A percentile compares a stretch with the other conserved stretches of the same genome.
Evolutionary conservation across 2,113 vertebrate genomes (phyloP).

Genomic region (Leuciscus idus): DNA sequence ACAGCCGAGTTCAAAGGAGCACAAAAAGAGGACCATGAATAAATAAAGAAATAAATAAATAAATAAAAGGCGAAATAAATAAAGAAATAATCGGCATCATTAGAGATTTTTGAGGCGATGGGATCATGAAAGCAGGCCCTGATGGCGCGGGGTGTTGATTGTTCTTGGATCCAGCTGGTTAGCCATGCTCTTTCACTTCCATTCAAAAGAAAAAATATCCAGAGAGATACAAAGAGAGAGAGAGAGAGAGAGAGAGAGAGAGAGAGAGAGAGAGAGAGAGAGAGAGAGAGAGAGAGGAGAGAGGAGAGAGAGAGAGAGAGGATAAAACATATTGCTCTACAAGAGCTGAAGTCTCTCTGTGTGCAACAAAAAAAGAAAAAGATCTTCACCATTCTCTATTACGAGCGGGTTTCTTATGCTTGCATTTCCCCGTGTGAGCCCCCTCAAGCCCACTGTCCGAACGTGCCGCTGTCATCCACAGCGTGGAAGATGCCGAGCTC

Average conservation of each 20-base stretch:
- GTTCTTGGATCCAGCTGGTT: constrained; percentile 54
- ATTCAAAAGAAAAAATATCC: constrained; percentile 37
- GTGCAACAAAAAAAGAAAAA: constrained; percentile 27
- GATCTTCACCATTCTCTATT: constrained; percentile 31
- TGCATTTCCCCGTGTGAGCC: constrained; percentile 7
- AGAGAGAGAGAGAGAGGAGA: background rate
- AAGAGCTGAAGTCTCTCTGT: background rate
- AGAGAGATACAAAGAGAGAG: background rate
- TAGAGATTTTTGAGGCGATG: constrained; percentile 44
- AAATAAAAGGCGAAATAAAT: constrained; percentile 54
- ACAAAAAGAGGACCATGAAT: constrained; percentile 32
- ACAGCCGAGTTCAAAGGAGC: constrained; percentile 51
- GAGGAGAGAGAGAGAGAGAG: background rate
- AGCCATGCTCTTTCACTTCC: constrained; percentile 51
- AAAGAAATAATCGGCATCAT: constrained; percentile 55
- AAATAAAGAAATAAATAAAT: constrained; percentile 52
- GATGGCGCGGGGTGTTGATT: constrained; percentile 46
- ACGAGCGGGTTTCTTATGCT: constrained; percentile 6
- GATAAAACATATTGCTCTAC: background rate
- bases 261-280: background rate
- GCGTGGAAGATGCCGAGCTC: constrained; percentile 12
- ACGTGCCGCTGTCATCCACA: background rate
- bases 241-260: background rate
- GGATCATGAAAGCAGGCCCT: constrained; percentile 34
- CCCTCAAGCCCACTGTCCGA: constrained; percentile 1